These are phyloP conservation scores for Anser cygnoides DNA, from an alignment of 2,113 vertebrate species.

Conservation along the genomic window DNA sequence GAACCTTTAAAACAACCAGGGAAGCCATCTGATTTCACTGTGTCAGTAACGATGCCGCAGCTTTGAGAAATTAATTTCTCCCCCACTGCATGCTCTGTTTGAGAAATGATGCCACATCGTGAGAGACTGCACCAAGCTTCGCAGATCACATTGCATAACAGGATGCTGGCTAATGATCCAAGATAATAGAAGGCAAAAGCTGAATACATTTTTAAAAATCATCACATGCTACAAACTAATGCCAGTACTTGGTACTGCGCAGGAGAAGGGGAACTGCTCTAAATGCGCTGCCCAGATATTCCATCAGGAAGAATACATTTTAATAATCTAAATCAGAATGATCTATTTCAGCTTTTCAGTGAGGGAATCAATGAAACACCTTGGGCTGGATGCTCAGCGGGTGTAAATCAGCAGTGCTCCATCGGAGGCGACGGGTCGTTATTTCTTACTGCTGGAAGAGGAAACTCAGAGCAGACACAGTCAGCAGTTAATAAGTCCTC, in stretches of 20 bases:
- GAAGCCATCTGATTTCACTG: slow-evolving; percentile 49
- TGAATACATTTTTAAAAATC: slow-evolving; percentile 57
- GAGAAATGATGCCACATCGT: slow-evolving; percentile 57
- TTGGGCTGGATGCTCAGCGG: slow-evolving; percentile 33
- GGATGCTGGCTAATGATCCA: slow-evolving; percentile 70
- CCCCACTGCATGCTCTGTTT: slow-evolving; percentile 48
- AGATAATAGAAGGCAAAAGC: slow-evolving; percentile 51
- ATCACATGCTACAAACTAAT: slow-evolving; percentile 31
- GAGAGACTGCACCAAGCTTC: slow-evolving; percentile 45
- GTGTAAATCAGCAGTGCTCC: slow-evolving; percentile 37
- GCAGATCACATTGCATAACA: slow-evolving; percentile 60
- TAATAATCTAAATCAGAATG: not conserved
- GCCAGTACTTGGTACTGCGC: not conserved
- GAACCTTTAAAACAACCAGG: slow-evolving; percentile 19
- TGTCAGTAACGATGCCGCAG: slow-evolving; percentile 33
- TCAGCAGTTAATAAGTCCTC: slow-evolving; percentile 30
- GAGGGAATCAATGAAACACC: not conserved
- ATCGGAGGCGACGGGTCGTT: not conserved
- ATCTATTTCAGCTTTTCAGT: not conserved
- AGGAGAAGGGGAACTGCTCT: not conserved
- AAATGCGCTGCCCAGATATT: slow-evolving; percentile 16
- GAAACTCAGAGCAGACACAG: not conserved
- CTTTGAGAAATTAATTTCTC: slow-evolving; percentile 69
- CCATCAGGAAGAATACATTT: not conserved
- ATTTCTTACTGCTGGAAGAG: slow-evolving; percentile 28